Base-by-base conservation (phyloP, 2,113 vertebrate species). In the Elachura formosa region DNA sequence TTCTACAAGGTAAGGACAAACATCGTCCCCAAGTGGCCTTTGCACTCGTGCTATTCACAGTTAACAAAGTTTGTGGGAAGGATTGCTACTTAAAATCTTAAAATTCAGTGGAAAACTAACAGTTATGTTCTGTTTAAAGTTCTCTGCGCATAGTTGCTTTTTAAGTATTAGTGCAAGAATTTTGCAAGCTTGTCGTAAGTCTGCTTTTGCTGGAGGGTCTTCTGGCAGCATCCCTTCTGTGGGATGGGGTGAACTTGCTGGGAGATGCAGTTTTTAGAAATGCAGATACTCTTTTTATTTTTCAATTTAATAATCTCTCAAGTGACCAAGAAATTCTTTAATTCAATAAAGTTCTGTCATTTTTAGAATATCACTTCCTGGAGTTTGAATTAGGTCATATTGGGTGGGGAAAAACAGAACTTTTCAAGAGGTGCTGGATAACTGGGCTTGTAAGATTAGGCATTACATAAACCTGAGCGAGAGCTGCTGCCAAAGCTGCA, bases 1-100 rank as follows among this genome's bases (percentile, higher is more conserved):
- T 99, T 99, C 93, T 99, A 99, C 96, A 99, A 99, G 98, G 99
- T 99, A 83, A 97, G 96, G 55, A 8, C 10, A 20, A 9, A 8
- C 2, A 0, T 7, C 10, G 41, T 29, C 1, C 1, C 0, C 3
- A 5, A 8, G 20, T 2, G 9, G 4, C 19, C 8, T 22, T 11
- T 4, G 17, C 3, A 3, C 6, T 72, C 8, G 9, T 33, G 1
- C 2, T 31, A 0, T 28, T 49, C 25, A 8, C 18, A 33, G 0
- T 10, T 34, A 8, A 8, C 2, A 2, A 3, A 9, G 23, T 23
- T 22, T 13, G 2, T 34, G 31, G 7, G 25, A 38, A 38, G 6
- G 11, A 2, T 43, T 61, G 23, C 12, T 58, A 14, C 1, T 73
- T 58, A 4, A 12, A n/a, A 59, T 22, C 22, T n/a, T 56, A 23